Conservation (phyloP, 2,113 vertebrate species). For the Illadopsis cleaveri region DNA sequence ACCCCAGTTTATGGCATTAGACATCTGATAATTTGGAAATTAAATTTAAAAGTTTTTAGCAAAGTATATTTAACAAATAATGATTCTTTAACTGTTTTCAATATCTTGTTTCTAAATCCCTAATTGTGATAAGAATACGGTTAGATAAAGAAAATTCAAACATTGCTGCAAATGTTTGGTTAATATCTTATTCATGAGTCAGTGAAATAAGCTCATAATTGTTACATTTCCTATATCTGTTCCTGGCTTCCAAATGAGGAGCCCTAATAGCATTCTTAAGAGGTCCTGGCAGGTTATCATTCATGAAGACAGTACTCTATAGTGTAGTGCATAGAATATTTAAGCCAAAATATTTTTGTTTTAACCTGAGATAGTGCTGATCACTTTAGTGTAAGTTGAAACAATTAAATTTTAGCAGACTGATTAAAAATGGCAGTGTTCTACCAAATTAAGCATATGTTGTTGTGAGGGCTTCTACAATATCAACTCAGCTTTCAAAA, state of each 20-base stretch:
- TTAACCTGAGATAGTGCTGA: background rate
- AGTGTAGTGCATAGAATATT: background rate
- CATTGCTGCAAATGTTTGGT: background rate
- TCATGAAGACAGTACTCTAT: background rate
- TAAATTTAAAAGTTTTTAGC: background rate
- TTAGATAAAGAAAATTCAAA: slow-evolving; percentile 43
- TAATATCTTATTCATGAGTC: slow-evolving; percentile 43
- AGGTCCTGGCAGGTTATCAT: background rate
- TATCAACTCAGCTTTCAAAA: background rate
- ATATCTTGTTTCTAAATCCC: background rate
- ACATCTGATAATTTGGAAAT: background rate
- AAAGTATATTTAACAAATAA: background rate
- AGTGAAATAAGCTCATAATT: slow-evolving; percentile 47
- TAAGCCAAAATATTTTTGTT: slow-evolving; percentile 3
- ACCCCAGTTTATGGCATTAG: background rate
- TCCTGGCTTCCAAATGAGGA: slow-evolving; percentile 11
- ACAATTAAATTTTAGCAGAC: background rate
- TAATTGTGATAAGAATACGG: background rate
- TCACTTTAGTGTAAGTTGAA: background rate
- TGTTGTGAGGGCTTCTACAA: background rate
- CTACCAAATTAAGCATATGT: background rate
- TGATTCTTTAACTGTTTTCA: background rate
- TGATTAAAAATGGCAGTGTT: background rate
- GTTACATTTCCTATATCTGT: background rate
- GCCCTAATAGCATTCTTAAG: background rate